Evolutionary conservation across 2,888 invertebrate species (phyloP), one percentile per base, ranked within the genome.

Genomic region (Galerucella calmariensis): DNA sequence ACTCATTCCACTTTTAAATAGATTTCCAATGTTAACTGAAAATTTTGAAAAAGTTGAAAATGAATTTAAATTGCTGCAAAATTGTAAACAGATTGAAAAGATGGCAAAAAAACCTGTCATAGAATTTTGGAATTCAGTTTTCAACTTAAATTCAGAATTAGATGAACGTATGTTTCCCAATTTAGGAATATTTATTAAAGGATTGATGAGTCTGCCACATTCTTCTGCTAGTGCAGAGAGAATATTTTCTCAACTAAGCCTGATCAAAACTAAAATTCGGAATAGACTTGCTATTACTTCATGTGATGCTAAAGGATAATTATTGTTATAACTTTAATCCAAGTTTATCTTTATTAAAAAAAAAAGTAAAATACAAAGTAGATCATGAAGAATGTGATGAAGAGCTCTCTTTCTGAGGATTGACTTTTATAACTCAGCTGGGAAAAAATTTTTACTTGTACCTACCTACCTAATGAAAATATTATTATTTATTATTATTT

Each of bases 181-280:
- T 51, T 68, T 67, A 24, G 12, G 24, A 67, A 67, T 51, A 16
- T 35, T 67, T 14, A 67, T 67, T 53, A 56, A 27, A 51, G 51
- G 35, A 24, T 14, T 53, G 20, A 41, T 68, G 16, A 12, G n/a
- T 8, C 53, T 58, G 41, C 68, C 58, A 53, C 68, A 68, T 68
- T 68, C 35, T 58, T 68, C 68, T 56, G 68, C 68, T 58, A 44
- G 53, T 53, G 20, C 35, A 11, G 67, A 67, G 9, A 14, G 67
- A 56, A 27, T 53, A n/a, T 67, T 53, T 67, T 67, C 53, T 24
- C 51, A 53, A 51, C 53, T 67, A 24, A 35, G n/a, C 16, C 24
- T 67, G 14, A 67, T 67, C 12, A 67, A 67, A 67, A 53, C 53
- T 0, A 67, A 67, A 56, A 51, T 27, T 10, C 16, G 35, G n/a